These are phyloP conservation scores for Rhagonycha lutea DNA, from an alignment of 2,888 invertebrate species.

Conservation along the genomic window DNA sequence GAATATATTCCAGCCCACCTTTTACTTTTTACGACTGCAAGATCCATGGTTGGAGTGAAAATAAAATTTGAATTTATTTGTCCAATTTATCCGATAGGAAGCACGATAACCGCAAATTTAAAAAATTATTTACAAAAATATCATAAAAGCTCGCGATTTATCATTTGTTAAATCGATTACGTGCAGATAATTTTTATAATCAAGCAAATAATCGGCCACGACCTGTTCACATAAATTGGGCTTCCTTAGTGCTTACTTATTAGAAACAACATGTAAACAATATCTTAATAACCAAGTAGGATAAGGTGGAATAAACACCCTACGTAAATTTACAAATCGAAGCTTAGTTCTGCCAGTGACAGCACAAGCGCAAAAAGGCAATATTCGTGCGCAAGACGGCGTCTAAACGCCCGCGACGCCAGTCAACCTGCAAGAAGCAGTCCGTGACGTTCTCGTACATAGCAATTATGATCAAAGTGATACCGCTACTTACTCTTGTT, in stretches of 20 bases:
- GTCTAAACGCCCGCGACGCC: constrained; percentile 52
- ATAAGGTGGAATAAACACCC: constrained; percentile 25
- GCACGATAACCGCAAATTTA: neutral
- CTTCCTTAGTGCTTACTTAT: constrained; percentile 2
- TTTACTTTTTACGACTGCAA: neutral
- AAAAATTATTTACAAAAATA: neutral
- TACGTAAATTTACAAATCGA: constrained; percentile 53
- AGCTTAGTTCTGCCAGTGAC: constrained; percentile 46
- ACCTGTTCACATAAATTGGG: neutral
- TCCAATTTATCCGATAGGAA: neutral
- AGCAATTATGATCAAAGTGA: constrained; percentile 28
- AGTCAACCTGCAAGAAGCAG: constrained; percentile 50
- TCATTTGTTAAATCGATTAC: neutral
- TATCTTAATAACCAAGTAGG: constrained; percentile 10
- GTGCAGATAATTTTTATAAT: neutral
- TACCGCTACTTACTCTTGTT: constrained; percentile 23
- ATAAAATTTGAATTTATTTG: neutral
- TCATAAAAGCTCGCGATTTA: neutral
- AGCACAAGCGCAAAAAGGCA: constrained; percentile 59
- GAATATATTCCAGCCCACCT: neutral
- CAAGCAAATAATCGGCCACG: neutral
- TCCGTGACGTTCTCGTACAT: constrained; percentile 36
- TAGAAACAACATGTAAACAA: constrained; percentile 5
- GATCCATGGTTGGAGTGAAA: neutral
- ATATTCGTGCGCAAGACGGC: constrained; percentile 58